Base-by-base conservation (phyloP, 2,888 invertebrate genomes). In the Caenorhabditis sp. region DNA sequence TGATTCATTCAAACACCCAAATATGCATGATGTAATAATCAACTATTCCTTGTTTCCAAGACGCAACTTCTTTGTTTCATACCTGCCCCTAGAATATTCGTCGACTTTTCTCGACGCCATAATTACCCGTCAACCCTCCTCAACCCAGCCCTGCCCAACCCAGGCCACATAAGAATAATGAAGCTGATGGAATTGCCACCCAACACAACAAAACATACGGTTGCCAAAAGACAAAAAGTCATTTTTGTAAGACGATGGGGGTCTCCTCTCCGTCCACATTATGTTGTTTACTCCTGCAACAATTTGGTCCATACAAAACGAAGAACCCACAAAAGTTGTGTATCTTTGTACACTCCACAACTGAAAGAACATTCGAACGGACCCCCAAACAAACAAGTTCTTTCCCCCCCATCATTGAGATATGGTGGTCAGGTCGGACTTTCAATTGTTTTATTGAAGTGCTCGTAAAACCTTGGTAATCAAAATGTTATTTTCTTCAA, bases 1-100 rank as follows among this genome's bases (percentile, higher is more conserved):
- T 76, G 67, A 76, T 55, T 67, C 76, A 67, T 68, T 67, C 44
- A 18, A 28, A 61, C 61, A 61, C 67, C 28, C 32, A 72, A 74
- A 76, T 76, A 76, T 76, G 67, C 76, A 67, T 40, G 76, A 76
- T 76, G 76, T 76, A 76, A 76, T 76, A 76, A 76, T 76, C 76
- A 67, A 44, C 44, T 15, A 58, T 55, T 37, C 61, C 53, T 76
- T 67, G 67, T 76, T 76, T 61, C 58, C 28, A 51, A 65, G 32
- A 67, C 50, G 24, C 56, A 58, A 58, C 53, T 18, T 51, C 74
- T 74, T 74, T 74, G 74, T 76, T 67, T 76, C 67, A 60, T 60
- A 65, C 76, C 61, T 40, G 24, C 47, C 61, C 61, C 61, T 22
- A 60, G 53, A 76, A 76, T 67, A 53, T 67, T 68, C 50, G n/a